Base-by-base conservation (phyloP, 2,888 invertebrate species). In the Microplitis manilae region DNA sequence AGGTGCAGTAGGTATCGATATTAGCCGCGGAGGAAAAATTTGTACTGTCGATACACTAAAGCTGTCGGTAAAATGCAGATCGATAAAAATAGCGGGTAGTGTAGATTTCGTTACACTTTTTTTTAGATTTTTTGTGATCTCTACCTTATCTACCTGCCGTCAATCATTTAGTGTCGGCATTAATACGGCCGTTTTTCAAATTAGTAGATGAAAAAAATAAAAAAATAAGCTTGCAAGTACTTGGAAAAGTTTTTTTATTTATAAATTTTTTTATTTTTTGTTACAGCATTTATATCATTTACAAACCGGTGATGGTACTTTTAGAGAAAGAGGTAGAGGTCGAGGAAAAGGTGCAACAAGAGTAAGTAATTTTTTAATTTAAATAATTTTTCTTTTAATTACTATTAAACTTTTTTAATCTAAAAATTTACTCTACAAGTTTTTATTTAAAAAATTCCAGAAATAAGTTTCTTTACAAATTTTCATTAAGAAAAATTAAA, bases 271-370 rank as follows among this genome's bases (percentile, higher is more conserved):
- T 65, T 72, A 76, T 69, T 68, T 69, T 75, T n/a, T 81, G 78
- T 89, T 89, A 73, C 88, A 90, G 90, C 90, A 90, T 83, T 85
- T 90, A 79, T 90, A 90, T 81, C 89, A 90, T 79, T 83, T 90
- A 81, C 90, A 90, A 79, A 90, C 90, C 41, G 90, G 89, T 73
- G 90, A 90, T 77, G 90, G 90, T 76, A 84, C 89, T 69, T 89
- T 88, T 80, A 84, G 90, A 72, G 90, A 90, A 82, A 81, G 90
- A 79, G 90, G 90, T 41, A 85, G 90, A 81, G 90, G 90, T 64
- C 85, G 90, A 86, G 90, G 90, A 82, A 90, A 90, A 80, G 90
- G 90, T 81, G 84, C 89, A 82, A 89, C 90, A 64, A 88, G 90
- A 86, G 90, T 90, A 80, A 89, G 89, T 86, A 50, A 39, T 13